phyloP scores from a whole-genome alignment of 2,797 vertebrate species.

The Chiloscyllium punctatum region DNA sequence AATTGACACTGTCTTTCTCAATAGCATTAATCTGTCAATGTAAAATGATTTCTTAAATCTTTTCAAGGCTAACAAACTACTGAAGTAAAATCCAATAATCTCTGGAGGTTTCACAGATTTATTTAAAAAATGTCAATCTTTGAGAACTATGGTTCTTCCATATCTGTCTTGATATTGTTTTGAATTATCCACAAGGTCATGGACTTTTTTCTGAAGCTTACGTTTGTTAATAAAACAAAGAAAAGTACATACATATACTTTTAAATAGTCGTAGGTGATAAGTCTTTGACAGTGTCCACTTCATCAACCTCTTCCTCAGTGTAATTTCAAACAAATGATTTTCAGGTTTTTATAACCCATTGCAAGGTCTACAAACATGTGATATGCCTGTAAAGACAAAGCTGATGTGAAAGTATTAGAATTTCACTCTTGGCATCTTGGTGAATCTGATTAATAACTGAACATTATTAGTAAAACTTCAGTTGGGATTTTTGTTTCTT shows the following conservation, averaged over 20 bases:
- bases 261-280: background rate
- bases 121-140: background rate
- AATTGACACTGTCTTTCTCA: background rate
- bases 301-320: background rate
- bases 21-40: slow-evolving; percentile 13
- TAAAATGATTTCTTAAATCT: background rate
- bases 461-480: background rate
- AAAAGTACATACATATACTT: background rate
- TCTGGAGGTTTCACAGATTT: slow-evolving; percentile 7
- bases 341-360: background rate
- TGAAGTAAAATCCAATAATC: slow-evolving; percentile 27
- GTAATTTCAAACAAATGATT: background rate
- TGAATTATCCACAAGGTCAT: background rate
- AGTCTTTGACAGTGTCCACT: background rate
- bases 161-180: background rate
- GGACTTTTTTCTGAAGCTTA: background rate
- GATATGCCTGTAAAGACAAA: background rate
- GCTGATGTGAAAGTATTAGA: background rate
- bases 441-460: background rate
- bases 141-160: background rate
- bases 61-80: slow-evolving; percentile 17
- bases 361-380: background rate
- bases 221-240: background rate
- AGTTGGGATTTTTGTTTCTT: background rate
- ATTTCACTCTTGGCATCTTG: background rate